Base-by-base conservation (phyloP, 1,140 invertebrate genomes). In the Elymnias hypermnestra region DNA sequence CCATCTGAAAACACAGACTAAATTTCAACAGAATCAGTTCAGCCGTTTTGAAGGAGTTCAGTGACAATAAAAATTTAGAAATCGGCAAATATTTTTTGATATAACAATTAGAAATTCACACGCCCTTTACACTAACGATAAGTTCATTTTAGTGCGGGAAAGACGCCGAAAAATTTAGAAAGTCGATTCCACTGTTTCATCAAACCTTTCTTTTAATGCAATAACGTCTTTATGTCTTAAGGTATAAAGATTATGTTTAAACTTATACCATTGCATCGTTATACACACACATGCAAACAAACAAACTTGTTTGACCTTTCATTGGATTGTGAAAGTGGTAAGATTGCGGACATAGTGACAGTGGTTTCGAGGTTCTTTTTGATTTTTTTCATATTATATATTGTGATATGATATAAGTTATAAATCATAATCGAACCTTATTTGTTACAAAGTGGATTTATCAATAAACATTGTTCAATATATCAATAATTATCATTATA, bases 251-350 rank as follows among this genome's bases (percentile, higher is more conserved):
- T 15, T 8, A 53, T 14, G 42, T 22, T 44, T 12, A 17, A 10
- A 22, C 19, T 1, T 35, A 14, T 6, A 18, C 17, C 7, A n/a
- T 15, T 4, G 28, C 43, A 29, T 37, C 51, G 42, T 28, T 17
- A 14, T 23, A 63, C 66, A 25, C 56, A 63, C 44, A 57, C 46
- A 50, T 43, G 53, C 44, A 53, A 35, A 62, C 51, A 21, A 14
- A 57, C 53, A 58, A 63, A 63, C 48, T 33, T 42, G 59, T 54
- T 60, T 75, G 72, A 75, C 72, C 72, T 75, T 72, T 72, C 59
- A 51, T 60, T 37, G 38, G 43, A 61, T 66, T 67, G 72, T 75
- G 72, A 75, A 75, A 74, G 68, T 70, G 52, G 48, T 56, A 51
- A 52, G 48, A 41, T 40, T 43, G 46, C 26, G 43, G 14, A 19